These are phyloP conservation scores for Anomalospiza imberbis DNA, from an alignment of 2,797 vertebrate genomes.

Conservation along the genomic window DNA sequence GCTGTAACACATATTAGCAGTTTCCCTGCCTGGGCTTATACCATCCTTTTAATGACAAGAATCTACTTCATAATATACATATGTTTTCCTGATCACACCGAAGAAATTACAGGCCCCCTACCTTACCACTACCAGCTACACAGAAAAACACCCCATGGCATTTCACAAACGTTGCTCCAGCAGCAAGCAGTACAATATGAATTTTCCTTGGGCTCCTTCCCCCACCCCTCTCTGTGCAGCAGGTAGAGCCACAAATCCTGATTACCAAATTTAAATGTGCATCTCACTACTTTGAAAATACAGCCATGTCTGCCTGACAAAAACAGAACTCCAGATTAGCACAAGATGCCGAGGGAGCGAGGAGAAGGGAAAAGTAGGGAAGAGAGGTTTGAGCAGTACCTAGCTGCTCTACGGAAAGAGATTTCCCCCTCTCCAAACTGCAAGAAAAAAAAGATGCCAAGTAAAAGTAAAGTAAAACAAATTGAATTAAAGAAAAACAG, in stretches of 20 bases:
- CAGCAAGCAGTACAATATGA: background rate
- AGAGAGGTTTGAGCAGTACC: background rate
- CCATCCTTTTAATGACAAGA: slow-evolving; percentile 58
- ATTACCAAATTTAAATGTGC: background rate
- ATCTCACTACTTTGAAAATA: background rate
- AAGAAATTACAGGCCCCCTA: background rate
- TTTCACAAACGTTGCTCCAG: background rate
- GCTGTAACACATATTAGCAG: slow-evolving; percentile 65
- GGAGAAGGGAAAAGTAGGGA: background rate
- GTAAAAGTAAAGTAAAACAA: slow-evolving; percentile 64
- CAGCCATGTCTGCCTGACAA: background rate
- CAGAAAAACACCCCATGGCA: background rate
- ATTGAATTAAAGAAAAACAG: slow-evolving; percentile 68
- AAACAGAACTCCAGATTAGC: background rate
- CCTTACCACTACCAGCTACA: background rate
- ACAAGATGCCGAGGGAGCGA: background rate
- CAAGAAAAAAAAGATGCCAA: slow-evolving; percentile 30
- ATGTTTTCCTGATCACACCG: slow-evolving; percentile 9
- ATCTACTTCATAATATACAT: slow-evolving; percentile 46
- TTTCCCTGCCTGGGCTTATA: slow-evolving; percentile 62
- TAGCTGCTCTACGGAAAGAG: background rate
- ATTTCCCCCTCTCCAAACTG: background rate
- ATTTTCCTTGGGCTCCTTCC: background rate
- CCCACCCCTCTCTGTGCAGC: background rate
- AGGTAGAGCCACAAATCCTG: background rate